Evolutionary conservation across 2,888 invertebrate genomes (phyloP).

Genomic region (Ophioninae sp.): DNA sequence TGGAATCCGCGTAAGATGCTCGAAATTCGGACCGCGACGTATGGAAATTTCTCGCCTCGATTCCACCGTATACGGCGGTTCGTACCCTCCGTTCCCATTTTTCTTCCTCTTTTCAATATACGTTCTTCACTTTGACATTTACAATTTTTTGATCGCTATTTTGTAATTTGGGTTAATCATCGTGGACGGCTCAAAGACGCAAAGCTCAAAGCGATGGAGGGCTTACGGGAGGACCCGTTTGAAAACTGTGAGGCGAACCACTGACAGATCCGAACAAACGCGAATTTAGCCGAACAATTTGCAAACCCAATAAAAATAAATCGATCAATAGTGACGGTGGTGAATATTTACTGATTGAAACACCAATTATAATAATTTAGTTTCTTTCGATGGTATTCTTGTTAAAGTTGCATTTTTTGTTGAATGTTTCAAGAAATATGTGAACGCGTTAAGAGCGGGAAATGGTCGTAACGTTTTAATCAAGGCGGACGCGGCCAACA

Average conservation of each 20-base stretch:
- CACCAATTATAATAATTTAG: background rate
- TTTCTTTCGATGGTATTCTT: background rate
- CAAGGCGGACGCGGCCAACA: background rate
- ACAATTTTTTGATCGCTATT: background rate
- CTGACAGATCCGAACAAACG: no score
- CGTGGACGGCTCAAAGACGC: background rate
- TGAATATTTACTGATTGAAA: background rate
- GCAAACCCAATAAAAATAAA: no score
- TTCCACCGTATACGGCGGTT: background rate
- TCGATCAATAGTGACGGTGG: no score
- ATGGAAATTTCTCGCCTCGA: background rate
- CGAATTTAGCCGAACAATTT: no score
- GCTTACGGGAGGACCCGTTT: no score
- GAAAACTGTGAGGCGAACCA: no score
- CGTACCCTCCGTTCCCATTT: background rate
- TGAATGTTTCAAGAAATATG: background rate
- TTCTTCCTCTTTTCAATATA: background rate
- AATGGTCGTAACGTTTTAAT: conserved; percentile 3
- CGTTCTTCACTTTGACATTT: background rate
- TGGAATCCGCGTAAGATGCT: background rate
- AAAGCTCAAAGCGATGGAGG: no score
- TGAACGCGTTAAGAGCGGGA: background rate
- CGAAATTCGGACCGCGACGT: conserved; percentile 2
- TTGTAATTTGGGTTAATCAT: background rate
- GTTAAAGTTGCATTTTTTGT: no score